phyloP scores from a whole-genome alignment of 1,140 invertebrate genomes.

The Hylaeus anthracinus region DNA sequence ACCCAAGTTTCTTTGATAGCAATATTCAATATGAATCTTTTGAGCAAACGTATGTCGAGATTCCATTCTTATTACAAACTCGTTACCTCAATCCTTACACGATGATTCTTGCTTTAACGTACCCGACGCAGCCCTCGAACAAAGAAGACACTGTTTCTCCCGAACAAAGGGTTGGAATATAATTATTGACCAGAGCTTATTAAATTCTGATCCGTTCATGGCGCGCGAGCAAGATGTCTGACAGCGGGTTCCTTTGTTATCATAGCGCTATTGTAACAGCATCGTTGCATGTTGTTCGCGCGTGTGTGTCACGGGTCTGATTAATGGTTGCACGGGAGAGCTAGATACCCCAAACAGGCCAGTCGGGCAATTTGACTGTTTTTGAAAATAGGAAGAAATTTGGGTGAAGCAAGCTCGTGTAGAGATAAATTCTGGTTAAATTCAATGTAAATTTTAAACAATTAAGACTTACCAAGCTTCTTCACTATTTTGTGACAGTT shows the following conservation, averaged over 20 bases:
- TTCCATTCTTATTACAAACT: not conserved
- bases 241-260: conserved; percentile 1
- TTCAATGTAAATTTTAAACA: too few species aligned
- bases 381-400: not conserved
- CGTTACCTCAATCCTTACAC: not conserved
- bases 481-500: too few species aligned
- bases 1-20: too few species aligned
- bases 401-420: too few species aligned
- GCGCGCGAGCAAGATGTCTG: not conserved
- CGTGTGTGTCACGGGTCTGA: not conserved
- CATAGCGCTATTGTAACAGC: not conserved
- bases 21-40: too few species aligned
- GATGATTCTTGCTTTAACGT: not conserved
- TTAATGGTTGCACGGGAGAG: not conserved
- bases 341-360: not conserved
- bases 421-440: too few species aligned
- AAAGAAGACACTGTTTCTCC: not conserved
- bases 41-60: too few species aligned
- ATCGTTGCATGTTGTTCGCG: not conserved
- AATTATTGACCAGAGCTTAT: conserved; percentile 9
- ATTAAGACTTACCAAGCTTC: too few species aligned
- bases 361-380: not conserved
- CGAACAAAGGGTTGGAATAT: not conserved
- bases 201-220: conserved; percentile 7
- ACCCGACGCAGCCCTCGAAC: not conserved